Conservation (phyloP, 2,797 vertebrate species). For the Coregonus sp. region DNA sequence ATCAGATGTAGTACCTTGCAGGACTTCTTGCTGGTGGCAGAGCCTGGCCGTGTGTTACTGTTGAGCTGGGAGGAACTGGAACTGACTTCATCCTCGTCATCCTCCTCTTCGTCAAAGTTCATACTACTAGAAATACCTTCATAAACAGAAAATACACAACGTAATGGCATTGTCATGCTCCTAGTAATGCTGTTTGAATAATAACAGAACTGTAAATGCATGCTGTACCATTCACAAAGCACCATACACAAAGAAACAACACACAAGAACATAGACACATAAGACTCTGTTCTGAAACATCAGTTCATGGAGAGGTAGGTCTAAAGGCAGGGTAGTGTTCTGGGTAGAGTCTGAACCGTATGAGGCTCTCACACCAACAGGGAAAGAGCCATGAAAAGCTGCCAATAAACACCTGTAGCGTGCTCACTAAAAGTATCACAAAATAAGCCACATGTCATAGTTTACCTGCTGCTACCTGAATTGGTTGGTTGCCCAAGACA, state of each 20-base stretch:
- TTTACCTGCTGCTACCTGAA: too few relatives aligned
- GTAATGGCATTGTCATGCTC: neutral
- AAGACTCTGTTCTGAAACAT: neutral
- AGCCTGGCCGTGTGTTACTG: slow-evolving; percentile 94
- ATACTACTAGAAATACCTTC: slow-evolving; percentile 97
- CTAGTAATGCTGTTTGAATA: neutral
- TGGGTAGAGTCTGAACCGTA: neutral
- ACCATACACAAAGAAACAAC: neutral
- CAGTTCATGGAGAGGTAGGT: neutral
- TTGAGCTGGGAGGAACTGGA: slow-evolving; percentile 97
- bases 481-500: neutral
- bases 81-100: slow-evolving; percentile 95
- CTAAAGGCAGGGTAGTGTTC: neutral
- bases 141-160: slow-evolving; percentile 19
- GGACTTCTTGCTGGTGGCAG: slow-evolving; percentile 95
- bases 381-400: neutral
- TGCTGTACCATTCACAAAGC: neutral
- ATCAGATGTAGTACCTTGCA: slow-evolving; percentile 76
- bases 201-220: neutral
- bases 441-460: too few relatives aligned
- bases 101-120: slow-evolving; percentile 97
- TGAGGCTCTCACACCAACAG: neutral
- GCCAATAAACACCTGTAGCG: neutral
- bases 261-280: neutral
- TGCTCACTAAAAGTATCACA: too few relatives aligned